These are phyloP conservation scores for Plestiodon gilberti DNA, from an alignment of 2,113 vertebrate genomes.

Conservation along the genomic window DNA sequence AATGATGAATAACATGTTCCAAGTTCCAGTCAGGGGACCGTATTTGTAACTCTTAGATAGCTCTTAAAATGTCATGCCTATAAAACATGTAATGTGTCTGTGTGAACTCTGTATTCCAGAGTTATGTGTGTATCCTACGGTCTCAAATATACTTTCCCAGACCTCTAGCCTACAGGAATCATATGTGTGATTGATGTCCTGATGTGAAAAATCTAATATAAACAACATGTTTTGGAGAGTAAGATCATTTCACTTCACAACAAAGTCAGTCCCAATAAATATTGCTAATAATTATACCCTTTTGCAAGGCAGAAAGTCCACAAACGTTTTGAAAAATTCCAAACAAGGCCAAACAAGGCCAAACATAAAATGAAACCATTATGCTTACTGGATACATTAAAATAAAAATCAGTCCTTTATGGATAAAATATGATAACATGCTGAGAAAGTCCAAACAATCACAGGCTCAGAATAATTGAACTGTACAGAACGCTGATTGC, in stretches of 20 bases:
- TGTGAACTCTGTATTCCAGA: background rate
- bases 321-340: background rate
- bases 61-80: background rate
- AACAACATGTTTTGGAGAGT: background rate
- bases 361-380: background rate
- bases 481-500: background rate
- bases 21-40: background rate
- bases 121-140: background rate
- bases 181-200: background rate
- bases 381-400: background rate
- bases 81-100: background rate
- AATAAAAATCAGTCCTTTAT: background rate
- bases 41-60: background rate
- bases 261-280: background rate
- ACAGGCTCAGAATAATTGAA: background rate
- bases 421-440: slow-evolving; percentile 16
- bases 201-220: rapidly evolving
- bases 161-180: background rate
- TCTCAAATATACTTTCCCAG: background rate
- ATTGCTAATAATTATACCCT: background rate
- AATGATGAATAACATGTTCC: background rate
- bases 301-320: background rate
- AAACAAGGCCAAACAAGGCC: rapidly evolving
- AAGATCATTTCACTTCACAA: background rate
- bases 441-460: background rate